Evolutionary conservation across 2,797 vertebrate genomes (phyloP), one percentile per base, ranked within the genome.

Genomic region (Lerista edwardsae): DNA sequence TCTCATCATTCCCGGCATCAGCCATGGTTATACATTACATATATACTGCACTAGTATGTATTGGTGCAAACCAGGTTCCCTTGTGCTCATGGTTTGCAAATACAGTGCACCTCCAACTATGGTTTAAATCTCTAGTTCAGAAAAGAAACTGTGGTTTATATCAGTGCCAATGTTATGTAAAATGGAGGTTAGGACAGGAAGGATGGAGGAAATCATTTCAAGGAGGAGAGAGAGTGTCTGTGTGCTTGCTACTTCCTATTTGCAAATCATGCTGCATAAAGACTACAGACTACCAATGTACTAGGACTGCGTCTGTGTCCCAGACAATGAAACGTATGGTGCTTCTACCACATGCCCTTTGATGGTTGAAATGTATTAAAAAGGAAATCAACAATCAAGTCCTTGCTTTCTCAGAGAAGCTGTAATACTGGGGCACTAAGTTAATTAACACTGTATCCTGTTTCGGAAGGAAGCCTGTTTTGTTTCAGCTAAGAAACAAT

Each of bases 391-490:
- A 83, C 47, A 59, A 6, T 67, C 57, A 89, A 83, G n/a, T 57
- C 15, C 19, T 68, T 76, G 3, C 65, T 82, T 31, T 85, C 75
- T 44, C 67, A 29, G 82, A 67, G 82, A 62, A 83, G 61, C 29
- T 86, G 80, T 65, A 64, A 62, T 0, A 9, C 25, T 34, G 17
- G 78, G 9, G 8, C n/a, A 55, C 12, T 44, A 47, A 34, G 67
- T 83, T 84, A 89, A 91, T 91, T 90, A 81, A 82, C 61, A 3
- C 2, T 15, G 1, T 80, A 61, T 90, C 87, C 88, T 87, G 55
- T 86, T 90, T 83, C 79, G 87, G n/a, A 86, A 86, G 87, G 71
- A 86, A 86, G n/a, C 3, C 75, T 79, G 64, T 68, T 90, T 88
- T 71, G 44, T 85, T 90, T 90, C 65, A 81, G 67, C 65, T 79